Conservation (phyloP, 53 echinoderm and acorn worm genomes). For the Echinarachnius parma region DNA sequence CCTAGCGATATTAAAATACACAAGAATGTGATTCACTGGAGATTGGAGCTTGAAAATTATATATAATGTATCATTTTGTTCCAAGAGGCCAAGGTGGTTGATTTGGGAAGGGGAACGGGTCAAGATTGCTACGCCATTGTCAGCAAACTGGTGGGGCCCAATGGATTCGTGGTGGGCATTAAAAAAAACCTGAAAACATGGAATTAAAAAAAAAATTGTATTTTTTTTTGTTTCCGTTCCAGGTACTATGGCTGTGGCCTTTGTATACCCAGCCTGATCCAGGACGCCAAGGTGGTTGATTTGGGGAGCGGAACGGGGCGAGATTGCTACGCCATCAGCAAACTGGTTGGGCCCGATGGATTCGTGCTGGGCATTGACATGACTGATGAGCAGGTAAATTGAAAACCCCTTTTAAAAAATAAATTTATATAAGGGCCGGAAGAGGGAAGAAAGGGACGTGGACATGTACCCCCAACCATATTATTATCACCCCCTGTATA, state of each 20-base stretch:
- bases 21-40: too few relatives aligned
- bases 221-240: not conserved
- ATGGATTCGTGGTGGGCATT: conserved; percentile 57
- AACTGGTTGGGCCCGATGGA: conserved; percentile 61
- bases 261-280: conserved; percentile 52
- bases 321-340: conserved; percentile 71
- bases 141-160: conserved; percentile 66
- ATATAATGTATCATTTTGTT: too few relatives aligned
- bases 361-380: conserved; percentile 64
- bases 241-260: conserved; percentile 78
- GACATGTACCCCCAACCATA: too few relatives aligned
- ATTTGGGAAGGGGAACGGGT: conserved; percentile 64
- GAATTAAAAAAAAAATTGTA: too few relatives aligned
- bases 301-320: conserved; percentile 60
- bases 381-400: conserved; percentile 71
- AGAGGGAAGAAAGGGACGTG: too few relatives aligned
- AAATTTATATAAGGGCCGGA: too few relatives aligned
- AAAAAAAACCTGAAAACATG: too few relatives aligned
- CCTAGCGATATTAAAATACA: too few relatives aligned
- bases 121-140: conserved; percentile 64
- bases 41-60: too few relatives aligned
- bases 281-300: conserved; percentile 53
- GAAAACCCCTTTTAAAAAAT: too few relatives aligned
- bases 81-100: conserved; percentile 50
- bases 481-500: too few relatives aligned